Evolutionary conservation across 1,140 invertebrate species (phyloP).

Genomic region (Diorhabda elongata): DNA sequence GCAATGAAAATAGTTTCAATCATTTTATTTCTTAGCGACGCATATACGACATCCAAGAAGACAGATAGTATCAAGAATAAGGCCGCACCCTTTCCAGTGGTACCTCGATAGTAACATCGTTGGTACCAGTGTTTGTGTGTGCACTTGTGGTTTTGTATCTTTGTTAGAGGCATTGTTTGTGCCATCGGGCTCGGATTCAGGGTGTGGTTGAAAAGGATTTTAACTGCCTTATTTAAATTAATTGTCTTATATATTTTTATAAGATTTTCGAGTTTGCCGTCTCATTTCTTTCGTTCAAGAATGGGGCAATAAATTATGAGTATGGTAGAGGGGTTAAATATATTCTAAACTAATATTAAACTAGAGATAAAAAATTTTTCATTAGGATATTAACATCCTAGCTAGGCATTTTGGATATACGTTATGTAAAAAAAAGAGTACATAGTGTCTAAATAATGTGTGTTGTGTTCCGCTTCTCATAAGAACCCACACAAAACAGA

Average conservation of each 20-base stretch:
- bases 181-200: constrained; percentile 6
- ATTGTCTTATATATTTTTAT: constrained; percentile 3
- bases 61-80: constrained; percentile 1
- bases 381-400: too few species aligned
- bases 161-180: constrained; percentile 16
- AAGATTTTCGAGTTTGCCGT: background rate
- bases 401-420: too few species aligned
- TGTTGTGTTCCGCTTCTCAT: too few species aligned
- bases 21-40: background rate
- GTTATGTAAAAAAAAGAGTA: too few species aligned
- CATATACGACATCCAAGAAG: background rate
- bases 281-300: too few species aligned
- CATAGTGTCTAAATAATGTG: too few species aligned
- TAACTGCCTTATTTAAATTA: constrained; percentile 1
- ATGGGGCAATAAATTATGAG: too few species aligned
- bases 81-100: background rate
- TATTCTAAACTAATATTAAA: too few species aligned
- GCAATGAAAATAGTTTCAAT: background rate
- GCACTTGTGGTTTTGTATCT: constrained; percentile 24
- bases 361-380: too few species aligned
- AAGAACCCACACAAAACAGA: too few species aligned
- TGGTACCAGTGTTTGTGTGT: constrained; percentile 28
- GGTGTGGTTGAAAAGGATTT: constrained; percentile 8
- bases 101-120: constrained; percentile 6
- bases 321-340: too few species aligned